Evolutionary conservation across 2,888 invertebrate species (phyloP).

Genomic region (Sarcophaga caerulescens): DNA sequence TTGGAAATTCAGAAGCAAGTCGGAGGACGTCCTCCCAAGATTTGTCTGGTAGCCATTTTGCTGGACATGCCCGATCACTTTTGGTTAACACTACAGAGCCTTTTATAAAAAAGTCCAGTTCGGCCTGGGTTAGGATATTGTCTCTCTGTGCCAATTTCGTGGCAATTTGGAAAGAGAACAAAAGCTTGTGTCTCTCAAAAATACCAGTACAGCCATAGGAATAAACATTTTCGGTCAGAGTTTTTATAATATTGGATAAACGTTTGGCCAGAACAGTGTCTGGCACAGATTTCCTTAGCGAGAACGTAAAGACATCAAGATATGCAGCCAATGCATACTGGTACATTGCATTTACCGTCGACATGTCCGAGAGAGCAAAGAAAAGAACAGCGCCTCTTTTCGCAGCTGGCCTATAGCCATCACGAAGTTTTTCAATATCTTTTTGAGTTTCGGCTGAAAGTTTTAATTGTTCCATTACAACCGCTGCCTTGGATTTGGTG

Average conservation of each 20-base stretch:
- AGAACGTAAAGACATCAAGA: conserved; percentile 90
- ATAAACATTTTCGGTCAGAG: conserved; percentile 93
- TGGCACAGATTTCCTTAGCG: conserved; percentile 91
- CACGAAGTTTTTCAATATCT: conserved; percentile 91
- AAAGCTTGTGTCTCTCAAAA: conserved; percentile 94
- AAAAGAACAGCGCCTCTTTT: conserved; percentile 94
- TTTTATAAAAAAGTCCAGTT: conserved; percentile 95
- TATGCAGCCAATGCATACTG: conserved; percentile 94
- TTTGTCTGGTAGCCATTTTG: conserved; percentile 86
- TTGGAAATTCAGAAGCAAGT: conserved; percentile 86
- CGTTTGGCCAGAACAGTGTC: conserved; percentile 89
- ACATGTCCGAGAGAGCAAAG: conserved; percentile 95
- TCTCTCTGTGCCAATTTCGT: conserved; percentile 90
- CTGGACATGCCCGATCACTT: conserved; percentile 85
- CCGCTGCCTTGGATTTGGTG: conserved; percentile 92
- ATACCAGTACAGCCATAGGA: conserved; percentile 96
- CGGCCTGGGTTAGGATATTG: conserved; percentile 84
- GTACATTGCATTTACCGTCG: conserved; percentile 94
- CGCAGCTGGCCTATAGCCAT: conserved; percentile 93
- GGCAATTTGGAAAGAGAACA: conserved; percentile 95
- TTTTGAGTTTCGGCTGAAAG: conserved; percentile 88
- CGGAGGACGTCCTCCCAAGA: conserved; percentile 93
- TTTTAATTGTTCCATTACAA: conserved; percentile 90
- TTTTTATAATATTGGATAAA: conserved; percentile 90
- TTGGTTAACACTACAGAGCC: conserved; percentile 91